These are phyloP conservation scores for Hoplostethus mediterraneus DNA, from an alignment of 2,797 vertebrate genomes.

Conservation along the genomic window DNA sequence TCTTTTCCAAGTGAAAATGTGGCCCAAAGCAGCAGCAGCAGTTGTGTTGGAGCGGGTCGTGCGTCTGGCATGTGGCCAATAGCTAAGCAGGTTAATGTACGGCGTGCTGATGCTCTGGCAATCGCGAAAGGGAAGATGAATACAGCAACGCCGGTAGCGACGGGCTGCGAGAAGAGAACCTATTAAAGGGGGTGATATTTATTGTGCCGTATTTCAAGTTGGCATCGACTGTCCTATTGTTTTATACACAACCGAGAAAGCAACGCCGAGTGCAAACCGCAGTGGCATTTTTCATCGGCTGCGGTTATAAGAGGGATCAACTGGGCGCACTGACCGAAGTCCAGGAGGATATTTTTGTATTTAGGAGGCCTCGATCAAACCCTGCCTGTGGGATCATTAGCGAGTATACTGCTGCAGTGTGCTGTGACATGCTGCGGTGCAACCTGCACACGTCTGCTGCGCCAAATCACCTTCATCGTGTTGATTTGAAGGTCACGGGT, in stretches of 20 bases:
- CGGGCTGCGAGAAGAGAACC: too few relatives aligned
- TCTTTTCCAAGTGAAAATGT: too few relatives aligned
- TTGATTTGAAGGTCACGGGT: slow-evolving; percentile 43
- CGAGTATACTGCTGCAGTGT: not conserved
- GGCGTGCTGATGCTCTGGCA: not conserved
- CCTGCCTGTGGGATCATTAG: slow-evolving; percentile 9
- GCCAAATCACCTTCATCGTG: slow-evolving; percentile 49
- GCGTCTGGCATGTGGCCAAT: too few relatives aligned
- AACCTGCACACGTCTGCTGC: slow-evolving; percentile 26
- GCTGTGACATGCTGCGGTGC: not conserved
- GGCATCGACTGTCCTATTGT: too few relatives aligned
- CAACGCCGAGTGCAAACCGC: too few relatives aligned
- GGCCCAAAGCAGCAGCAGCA: too few relatives aligned
- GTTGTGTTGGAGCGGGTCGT: too few relatives aligned
- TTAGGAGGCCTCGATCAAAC: slow-evolving; percentile 25
- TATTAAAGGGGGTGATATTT: too few relatives aligned
- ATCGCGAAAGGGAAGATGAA: not conserved
- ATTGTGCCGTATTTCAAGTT: too few relatives aligned
- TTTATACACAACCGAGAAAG: too few relatives aligned
- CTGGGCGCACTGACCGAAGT: not conserved
- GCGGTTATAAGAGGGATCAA: not conserved
- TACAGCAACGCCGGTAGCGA: not conserved
- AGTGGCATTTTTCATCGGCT: too few relatives aligned
- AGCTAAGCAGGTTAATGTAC: too few relatives aligned
- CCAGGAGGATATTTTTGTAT: slow-evolving; percentile 33